phyloP scores from a whole-genome alignment of 2,888 invertebrate species.

The Epinotia brunnichana region DNA sequence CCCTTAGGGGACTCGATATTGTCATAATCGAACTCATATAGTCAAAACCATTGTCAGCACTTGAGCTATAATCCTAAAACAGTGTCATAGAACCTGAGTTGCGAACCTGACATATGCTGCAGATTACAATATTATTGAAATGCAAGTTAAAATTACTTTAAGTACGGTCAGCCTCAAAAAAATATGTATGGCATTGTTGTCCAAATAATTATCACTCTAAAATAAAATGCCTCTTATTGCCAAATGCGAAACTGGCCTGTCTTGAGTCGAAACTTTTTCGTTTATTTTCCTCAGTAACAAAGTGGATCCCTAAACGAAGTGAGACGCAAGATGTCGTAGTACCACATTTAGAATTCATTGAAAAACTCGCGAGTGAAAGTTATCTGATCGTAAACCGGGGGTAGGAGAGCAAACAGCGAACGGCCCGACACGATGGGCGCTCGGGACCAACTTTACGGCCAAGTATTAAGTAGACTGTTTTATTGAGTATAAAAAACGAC shows the following conservation, averaged over 20 bases:
- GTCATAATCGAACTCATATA: too few species aligned
- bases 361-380: constrained; percentile 78
- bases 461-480: constrained; percentile 38
- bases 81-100: too few species aligned
- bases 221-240: neutral
- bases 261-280: constrained; percentile 16
- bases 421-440: constrained; percentile 21
- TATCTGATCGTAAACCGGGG: constrained; percentile 76
- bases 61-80: too few species aligned
- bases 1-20: too few species aligned
- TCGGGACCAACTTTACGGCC: constrained; percentile 31
- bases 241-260: neutral
- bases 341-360: constrained; percentile 83
- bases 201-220: neutral
- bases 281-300: constrained; percentile 14
- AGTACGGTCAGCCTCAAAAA: too few species aligned
- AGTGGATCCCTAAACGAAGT: constrained; percentile 32
- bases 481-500: constrained; percentile 34
- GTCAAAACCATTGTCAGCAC: too few species aligned
- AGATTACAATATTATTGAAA: too few species aligned
- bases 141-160: too few species aligned
- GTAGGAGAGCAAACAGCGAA: constrained; percentile 30
- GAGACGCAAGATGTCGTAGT: constrained; percentile 47
- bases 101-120: too few species aligned
- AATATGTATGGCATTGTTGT: neutral